Evolutionary conservation across 1,140 invertebrate species (phyloP).

Genomic region (Hetaerina americana): DNA sequence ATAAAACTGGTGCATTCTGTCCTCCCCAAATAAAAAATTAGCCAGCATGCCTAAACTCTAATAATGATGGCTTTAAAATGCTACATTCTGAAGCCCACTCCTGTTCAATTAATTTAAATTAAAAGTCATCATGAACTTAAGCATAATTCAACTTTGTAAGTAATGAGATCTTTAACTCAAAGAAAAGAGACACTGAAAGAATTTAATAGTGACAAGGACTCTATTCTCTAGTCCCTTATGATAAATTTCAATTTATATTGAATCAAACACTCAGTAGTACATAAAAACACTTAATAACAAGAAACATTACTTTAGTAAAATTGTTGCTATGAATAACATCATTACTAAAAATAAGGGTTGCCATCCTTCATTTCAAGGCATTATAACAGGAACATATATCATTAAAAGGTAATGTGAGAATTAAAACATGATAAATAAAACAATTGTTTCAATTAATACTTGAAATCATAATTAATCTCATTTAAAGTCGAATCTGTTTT

Average conservation of each 20-base stretch:
- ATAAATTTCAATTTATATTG: background rate
- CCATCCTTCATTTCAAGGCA: background rate
- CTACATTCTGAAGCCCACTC: background rate
- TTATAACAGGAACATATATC: background rate
- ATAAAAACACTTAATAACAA: background rate
- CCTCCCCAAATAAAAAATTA: background rate
- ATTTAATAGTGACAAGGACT: too few species aligned
- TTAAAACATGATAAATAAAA: background rate
- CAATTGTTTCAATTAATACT: background rate
- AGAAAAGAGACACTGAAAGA: background rate
- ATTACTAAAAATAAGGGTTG: background rate
- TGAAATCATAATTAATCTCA: background rate
- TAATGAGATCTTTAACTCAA: background rate
- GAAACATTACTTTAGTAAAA: background rate
- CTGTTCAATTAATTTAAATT: background rate
- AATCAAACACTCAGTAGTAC: background rate
- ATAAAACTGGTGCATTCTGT: too few species aligned
- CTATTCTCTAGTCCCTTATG: background rate
- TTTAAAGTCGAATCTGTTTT: background rate
- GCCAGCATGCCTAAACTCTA: background rate
- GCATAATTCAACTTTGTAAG: background rate
- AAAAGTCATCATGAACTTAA: background rate
- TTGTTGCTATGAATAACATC: background rate
- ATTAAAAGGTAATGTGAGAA: background rate
- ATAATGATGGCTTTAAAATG: background rate